phyloP scores from a whole-genome alignment of 2,113 vertebrate species.

The Perccottus glenii region DNA sequence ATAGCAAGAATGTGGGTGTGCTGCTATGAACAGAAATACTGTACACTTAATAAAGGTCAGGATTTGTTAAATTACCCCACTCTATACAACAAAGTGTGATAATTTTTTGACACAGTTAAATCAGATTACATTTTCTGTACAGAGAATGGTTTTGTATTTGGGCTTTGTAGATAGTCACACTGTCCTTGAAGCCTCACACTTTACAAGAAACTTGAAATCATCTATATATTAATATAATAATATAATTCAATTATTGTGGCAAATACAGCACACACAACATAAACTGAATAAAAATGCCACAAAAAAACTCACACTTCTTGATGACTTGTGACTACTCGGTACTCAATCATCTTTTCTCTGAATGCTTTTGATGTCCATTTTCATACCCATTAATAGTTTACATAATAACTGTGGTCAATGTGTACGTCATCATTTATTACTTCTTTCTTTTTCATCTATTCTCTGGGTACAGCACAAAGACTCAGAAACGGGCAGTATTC shows the following conservation, averaged over 20 bases:
- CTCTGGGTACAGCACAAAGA: constrained; percentile 82
- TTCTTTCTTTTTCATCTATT: constrained; percentile 18
- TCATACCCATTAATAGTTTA: not conserved
- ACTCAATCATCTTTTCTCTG: no score
- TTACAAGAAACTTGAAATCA: constrained; percentile 7
- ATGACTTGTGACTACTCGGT: not conserved
- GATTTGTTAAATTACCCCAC: constrained; percentile 6
- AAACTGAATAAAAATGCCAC: constrained; percentile 3
- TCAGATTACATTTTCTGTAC: not conserved
- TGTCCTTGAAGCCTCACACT: constrained; percentile 33
- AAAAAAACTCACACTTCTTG: constrained; percentile 30
- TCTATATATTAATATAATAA: no score
- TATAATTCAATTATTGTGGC: constrained; percentile 30
- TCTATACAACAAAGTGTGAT: not conserved
- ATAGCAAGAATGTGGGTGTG: constrained; percentile 4
- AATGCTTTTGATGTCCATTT: no score
- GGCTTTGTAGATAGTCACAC: not conserved
- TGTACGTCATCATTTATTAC: constrained; percentile 13
- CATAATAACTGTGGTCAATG: not conserved
- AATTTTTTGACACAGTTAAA: not conserved
- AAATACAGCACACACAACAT: not conserved
- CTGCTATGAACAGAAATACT: constrained; percentile 8
- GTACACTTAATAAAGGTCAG: not conserved
- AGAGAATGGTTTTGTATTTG: constrained; percentile 14
- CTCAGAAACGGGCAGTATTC: constrained; percentile 89